Conservation (phyloP, 2,797 vertebrate species). For the Melanogrammus aeglefinus region DNA sequence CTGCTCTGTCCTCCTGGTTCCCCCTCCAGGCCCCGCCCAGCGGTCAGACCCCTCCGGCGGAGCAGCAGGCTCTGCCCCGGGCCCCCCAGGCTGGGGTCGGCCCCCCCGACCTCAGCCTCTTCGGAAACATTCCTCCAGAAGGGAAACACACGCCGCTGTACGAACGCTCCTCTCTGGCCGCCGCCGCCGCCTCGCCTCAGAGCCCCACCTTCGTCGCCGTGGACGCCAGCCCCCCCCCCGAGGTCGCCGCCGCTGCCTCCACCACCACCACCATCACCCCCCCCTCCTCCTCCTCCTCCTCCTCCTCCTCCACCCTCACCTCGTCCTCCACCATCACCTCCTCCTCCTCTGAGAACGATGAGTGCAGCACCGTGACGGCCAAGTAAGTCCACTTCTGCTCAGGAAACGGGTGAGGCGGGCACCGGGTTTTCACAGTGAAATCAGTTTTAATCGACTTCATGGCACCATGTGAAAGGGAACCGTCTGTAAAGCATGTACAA, state of each 20-base stretch:
- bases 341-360: slow-evolving; percentile 88
- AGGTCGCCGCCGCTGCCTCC: slow-evolving; percentile 28
- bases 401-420: no score
- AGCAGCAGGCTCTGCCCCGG: slow-evolving; percentile 68
- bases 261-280: background rate
- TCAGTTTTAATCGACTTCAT: background rate
- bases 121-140: slow-evolving; percentile 88
- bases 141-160: slow-evolving; percentile 94
- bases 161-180: slow-evolving; percentile 84
- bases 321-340: slow-evolving; percentile 70
- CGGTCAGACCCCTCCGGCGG: slow-evolving; percentile 73
- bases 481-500: background rate
- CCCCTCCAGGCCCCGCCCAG: slow-evolving; percentile 72
- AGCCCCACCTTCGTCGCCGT: slow-evolving; percentile 49
- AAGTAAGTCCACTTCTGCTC: slow-evolving; percentile 77
- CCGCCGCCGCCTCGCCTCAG: slow-evolving; percentile 4
- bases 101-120: slow-evolving; percentile 83
- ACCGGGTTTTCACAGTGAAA: no score
- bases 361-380: slow-evolving; percentile 80
- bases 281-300: background rate
- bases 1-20: background rate
- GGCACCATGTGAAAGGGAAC: background rate
- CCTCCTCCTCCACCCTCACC: slow-evolving; percentile 80
- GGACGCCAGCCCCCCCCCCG: slow-evolving; percentile 53
- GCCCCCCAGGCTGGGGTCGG: slow-evolving; percentile 74